Evolutionary conservation across 1,140 invertebrate species (phyloP), one percentile per base, ranked within the genome.

Genomic region (Leucophenga varia): DNA sequence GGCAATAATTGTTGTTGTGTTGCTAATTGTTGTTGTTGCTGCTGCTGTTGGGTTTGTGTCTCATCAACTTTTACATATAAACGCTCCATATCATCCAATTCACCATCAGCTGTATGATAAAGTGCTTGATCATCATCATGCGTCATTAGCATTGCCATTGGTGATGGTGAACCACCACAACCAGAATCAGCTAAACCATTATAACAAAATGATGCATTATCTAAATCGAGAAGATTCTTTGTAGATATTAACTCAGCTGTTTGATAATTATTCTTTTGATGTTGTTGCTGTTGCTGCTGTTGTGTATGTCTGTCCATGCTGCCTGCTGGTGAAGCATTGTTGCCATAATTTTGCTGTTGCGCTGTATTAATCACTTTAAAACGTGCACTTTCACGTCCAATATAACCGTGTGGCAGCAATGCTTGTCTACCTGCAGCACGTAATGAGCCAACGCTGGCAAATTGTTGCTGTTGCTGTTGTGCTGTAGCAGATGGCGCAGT

Each of bases 141-240:
- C 19, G 64, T 67, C 69, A 72, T 72, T 22, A 72, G 10, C 69
- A 72, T 72, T 48, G 69, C 69, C 69, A 72, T 72, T 17, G 69
- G 69, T 4, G 69, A 72, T 2, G 69, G 69, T 0, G 69, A 72
- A 10, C 69, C 69, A 5, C 69, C 69, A 40, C 69, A 72, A 13
- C 69, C 69, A 0, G 69, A 72, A 41, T 72, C 69, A n/a, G 69
- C 69, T 7, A 72, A 43, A 2, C 69, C 69, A 7, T 72, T 72
- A 22, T 72, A 72, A 46, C 69, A 72, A 47, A 72, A 57, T 1
- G 69, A 72, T 13, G 59, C 60, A n/a, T 59, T 57, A 16, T 72
- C 69, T 49, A 72, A 25, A 9, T 72, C 69, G 2, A 72, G 51
- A 8, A 72, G 43, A 42, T 72, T 72, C 55, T 72, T 52, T 8